Percentiles rank a stretch among this genome's conserved stretches.
These are phyloP conservation scores for Zaprionus nigranus DNA, from an alignment of 1,140 invertebrate species.

Conservation along the genomic window DNA sequence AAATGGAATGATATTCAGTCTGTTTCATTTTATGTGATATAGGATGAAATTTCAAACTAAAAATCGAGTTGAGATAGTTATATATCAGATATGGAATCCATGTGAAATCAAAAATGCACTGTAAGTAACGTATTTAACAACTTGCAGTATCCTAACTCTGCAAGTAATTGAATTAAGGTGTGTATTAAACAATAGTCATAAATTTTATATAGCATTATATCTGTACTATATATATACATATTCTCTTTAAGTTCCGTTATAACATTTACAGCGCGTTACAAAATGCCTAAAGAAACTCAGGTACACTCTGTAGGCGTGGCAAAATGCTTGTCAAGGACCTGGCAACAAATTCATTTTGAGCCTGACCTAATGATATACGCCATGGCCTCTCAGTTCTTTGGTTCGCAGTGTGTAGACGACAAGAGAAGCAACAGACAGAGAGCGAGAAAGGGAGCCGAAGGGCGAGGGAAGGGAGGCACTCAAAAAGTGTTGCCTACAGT, in stretches of 20 bases:
- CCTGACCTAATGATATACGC: conserved; percentile 22
- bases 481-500: conserved; percentile 53
- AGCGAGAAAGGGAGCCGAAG: background rate
- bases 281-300: background rate
- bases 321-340: conserved; percentile 29
- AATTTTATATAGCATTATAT: too few relatives aligned
- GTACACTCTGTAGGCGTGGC: background rate
- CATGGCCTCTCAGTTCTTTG: background rate
- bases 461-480: background rate
- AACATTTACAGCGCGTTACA: background rate
- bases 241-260: too few relatives aligned
- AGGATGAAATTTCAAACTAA: too few relatives aligned
- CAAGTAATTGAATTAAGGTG: too few relatives aligned
- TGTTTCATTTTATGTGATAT: background rate
- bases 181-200: too few relatives aligned
- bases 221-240: too few relatives aligned
- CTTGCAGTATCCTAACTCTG: too few relatives aligned
- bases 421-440: background rate
- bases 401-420: background rate
- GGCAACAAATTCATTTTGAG: conserved; percentile 37
- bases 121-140: too few relatives aligned
- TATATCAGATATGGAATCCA: too few relatives aligned
- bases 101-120: too few relatives aligned
- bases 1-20: background rate
- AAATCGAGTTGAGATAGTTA: background rate